Conservation (phyloP, 1,140 invertebrate genomes). For the Leucophenga varia region DNA sequence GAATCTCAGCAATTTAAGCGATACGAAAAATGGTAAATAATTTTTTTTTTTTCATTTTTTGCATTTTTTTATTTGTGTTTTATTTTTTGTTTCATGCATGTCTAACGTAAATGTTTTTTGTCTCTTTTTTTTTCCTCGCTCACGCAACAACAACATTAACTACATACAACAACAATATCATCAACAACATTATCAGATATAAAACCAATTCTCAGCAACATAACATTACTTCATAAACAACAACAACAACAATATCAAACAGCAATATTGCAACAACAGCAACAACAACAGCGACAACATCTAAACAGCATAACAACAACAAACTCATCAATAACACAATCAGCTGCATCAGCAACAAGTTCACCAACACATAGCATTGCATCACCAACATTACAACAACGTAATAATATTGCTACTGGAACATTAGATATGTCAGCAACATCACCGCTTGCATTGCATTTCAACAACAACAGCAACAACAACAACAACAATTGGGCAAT, state of each 20-base stretch:
- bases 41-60: neutral
- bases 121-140: too few species aligned
- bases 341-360: constrained; percentile 7
- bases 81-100: neutral
- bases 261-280: constrained; percentile 4
- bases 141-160: too few species aligned
- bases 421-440: neutral
- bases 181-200: constrained; percentile 3
- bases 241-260: constrained; percentile 24
- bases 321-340: constrained; percentile 11
- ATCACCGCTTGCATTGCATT: constrained; percentile 6
- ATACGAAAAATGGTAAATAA: constrained; percentile 31
- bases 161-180: too few species aligned
- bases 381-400: constrained; percentile 1
- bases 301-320: too few species aligned
- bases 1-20: constrained; percentile 9
- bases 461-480: constrained; percentile 13
- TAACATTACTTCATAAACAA: neutral
- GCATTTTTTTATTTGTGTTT: constrained; percentile 1
- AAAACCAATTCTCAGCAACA: neutral
- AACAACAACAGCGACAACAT: constrained; percentile 4
- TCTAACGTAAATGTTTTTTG: too few species aligned
- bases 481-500: constrained; percentile 12
- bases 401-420: neutral
- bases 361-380: constrained; percentile 7